These are phyloP conservation scores for Lutjanus argentimaculatus DNA, from an alignment of 2,797 vertebrate genomes.

Conservation along the genomic window DNA sequence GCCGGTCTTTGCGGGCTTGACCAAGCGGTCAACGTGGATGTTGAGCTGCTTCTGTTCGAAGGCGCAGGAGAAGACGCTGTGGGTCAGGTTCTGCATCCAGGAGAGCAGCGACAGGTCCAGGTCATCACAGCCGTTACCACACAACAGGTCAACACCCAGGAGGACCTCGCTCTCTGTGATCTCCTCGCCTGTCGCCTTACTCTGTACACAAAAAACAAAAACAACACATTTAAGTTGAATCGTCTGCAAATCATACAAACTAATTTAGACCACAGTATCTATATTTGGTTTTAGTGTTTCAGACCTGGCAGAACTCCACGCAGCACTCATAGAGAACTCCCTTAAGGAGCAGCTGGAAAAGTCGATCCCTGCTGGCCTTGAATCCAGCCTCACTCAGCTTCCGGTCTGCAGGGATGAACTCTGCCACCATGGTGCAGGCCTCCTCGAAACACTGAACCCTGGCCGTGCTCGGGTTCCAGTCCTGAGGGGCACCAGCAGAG, in stretches of 20 bases:
- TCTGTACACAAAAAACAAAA: constrained; percentile 77
- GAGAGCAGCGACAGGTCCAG: constrained; percentile 97
- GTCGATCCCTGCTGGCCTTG: constrained; percentile 94
- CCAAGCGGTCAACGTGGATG: constrained; percentile 96
- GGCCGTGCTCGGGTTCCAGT: constrained; percentile 99
- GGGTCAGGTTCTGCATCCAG: constrained; percentile 96
- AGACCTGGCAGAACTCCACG: constrained; percentile 96
- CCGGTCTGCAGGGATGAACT: constrained; percentile 98
- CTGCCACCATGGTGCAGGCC: constrained; percentile 96
- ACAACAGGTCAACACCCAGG: constrained; percentile 96
- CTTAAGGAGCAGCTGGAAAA: constrained; percentile 98
- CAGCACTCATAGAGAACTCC: constrained; percentile 98
- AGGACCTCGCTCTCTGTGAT: constrained; percentile 98
- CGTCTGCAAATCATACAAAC: background rate
- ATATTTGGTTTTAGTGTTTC: constrained; percentile 1
- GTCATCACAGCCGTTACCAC: constrained; percentile 97
- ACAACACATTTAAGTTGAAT: background rate
- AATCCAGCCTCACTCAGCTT: constrained; percentile 99
- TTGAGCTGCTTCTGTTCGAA: constrained; percentile 99
- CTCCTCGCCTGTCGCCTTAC: constrained; percentile 97
- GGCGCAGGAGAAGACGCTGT: constrained; percentile 95
- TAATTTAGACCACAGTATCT: background rate
- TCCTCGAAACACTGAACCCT: constrained; percentile 98
- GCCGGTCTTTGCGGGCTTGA: constrained; percentile 94
- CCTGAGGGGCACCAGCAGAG: constrained; percentile 69